Percentiles rank a stretch among this genome's conserved stretches.
Evolutionary conservation across 1,140 invertebrate species (phyloP).

Genomic region (Schlechtendalia chinensis): DNA sequence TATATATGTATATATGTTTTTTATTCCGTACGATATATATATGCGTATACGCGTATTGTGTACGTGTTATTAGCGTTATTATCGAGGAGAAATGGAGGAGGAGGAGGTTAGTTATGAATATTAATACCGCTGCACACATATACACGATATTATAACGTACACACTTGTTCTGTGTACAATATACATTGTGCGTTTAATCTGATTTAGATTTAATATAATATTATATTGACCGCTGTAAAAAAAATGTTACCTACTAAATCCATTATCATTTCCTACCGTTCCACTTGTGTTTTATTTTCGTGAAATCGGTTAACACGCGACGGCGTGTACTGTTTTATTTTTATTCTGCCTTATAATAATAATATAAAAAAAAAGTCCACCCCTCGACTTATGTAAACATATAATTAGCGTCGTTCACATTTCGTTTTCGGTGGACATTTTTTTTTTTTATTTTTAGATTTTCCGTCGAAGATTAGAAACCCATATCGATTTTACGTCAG

Average conservation of each 20-base stretch:
- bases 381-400: conserved; percentile 17
- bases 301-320: conserved; percentile 16
- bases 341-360: neutral
- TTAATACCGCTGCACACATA: neutral
- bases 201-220: conserved; percentile 4
- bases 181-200: conserved; percentile 9
- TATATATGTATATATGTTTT: neutral
- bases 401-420: conserved; percentile 33
- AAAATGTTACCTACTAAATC: conserved; percentile 3
- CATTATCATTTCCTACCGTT: neutral
- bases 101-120: conserved; percentile 9
- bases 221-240: neutral
- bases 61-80: too few species aligned
- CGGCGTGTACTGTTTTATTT: neutral
- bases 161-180: neutral
- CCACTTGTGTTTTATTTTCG: neutral
- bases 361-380: neutral
- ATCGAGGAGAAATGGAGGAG: too few species aligned
- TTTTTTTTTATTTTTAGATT: conserved; percentile 19
- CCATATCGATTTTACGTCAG: conserved; percentile 8
- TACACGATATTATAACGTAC: neutral
- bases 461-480: neutral
- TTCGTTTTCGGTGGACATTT: neutral
- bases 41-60: too few species aligned
- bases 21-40: neutral